phyloP scores from a whole-genome alignment of 2,113 vertebrate genomes.

The Corythoichthys intestinalis region DNA sequence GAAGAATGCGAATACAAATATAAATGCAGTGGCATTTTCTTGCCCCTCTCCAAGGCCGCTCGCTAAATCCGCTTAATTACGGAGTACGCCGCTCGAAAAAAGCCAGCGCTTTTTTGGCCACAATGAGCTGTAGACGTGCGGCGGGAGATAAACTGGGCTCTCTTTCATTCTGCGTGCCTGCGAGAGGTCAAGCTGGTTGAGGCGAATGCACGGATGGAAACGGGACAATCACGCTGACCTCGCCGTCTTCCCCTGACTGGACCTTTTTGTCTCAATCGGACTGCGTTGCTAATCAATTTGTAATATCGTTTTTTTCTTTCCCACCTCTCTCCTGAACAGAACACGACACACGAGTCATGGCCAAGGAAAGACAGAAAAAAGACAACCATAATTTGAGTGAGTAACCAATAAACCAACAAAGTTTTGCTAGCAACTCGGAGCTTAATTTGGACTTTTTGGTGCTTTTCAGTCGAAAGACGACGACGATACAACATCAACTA shows the following conservation, averaged over 20 bases:
- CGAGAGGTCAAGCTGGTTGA: constrained; percentile 37
- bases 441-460: neutral
- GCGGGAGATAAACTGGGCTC: constrained; percentile 39
- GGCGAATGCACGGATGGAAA: constrained; percentile 7
- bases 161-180: constrained; percentile 32
- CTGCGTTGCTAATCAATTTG: constrained; percentile 51
- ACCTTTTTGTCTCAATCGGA: constrained; percentile 43
- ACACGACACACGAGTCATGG: constrained; percentile 85
- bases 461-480: constrained; percentile 88
- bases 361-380: constrained; percentile 97
- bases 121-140: constrained; percentile 51
- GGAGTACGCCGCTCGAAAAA: constrained; percentile 43
- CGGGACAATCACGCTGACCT: constrained; percentile 41
- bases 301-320: constrained; percentile 50
- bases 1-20: constrained; percentile 78
- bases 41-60: constrained; percentile 34
- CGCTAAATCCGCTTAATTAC: constrained; percentile 60
- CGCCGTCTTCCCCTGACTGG: constrained; percentile 34
- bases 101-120: constrained; percentile 36
- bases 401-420: too few relatives aligned
- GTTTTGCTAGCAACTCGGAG: neutral
- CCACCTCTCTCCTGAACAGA: constrained; percentile 69
- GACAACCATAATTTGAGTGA: constrained; percentile 98
- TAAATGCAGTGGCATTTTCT: constrained; percentile 59
- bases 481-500: constrained; percentile 98